Conservation (phyloP, 2,113 vertebrate species). For the human (Homo sapiens) region GRCh38 chr14:74002501-74003000, state of each 20-base stretch:
- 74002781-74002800: background rate
- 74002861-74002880: background rate
- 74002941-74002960: background rate
- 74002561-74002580: background rate
- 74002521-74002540: background rate
- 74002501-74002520: background rate
- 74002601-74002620: background rate
- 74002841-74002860: background rate
- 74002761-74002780: background rate
- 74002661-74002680: background rate
- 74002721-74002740: background rate
- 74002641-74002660: background rate
- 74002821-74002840: background rate
- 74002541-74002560: background rate
- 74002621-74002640: background rate
- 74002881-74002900: background rate
- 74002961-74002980: background rate
- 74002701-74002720: background rate
- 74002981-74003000: background rate
- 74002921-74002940: background rate
- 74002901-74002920: background rate
- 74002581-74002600: background rate
- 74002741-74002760: background rate
- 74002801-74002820: background rate
- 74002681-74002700: background rate